Evolutionary conservation across 1,140 invertebrate species (phyloP), one percentile per base, ranked within the genome.

Genomic region (Phocides pigmalion): DNA sequence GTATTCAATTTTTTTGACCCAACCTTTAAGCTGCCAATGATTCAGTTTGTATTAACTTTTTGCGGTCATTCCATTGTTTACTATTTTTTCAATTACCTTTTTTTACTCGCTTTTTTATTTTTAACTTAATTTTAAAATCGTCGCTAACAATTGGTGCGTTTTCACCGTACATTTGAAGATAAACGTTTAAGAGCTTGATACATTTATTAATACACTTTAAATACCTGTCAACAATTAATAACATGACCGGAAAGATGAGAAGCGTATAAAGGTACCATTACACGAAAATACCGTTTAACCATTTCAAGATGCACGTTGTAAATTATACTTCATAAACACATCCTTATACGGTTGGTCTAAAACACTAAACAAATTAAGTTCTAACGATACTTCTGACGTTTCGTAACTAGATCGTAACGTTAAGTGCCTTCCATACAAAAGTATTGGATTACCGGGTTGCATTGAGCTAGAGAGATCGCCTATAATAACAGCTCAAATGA

Each of bases 401-500:
- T 87, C 70, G 73, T 66, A 79, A 69, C 75, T 81, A 67, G 68
- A 69, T 54, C 62, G 51, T 53, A 54, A 61, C 70, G 78, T 87
- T 90, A 91, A 91, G 89, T 91, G 89, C 84, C 85, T 89, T 70
- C 85, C 81, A 89, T 91, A 89, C 85, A 91, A 91, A 89, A 87
- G 89, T 91, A 91, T 91, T 89, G 89, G 89, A 91, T 90, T 90
- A 90, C 88, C 77, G 82, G 81, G 72, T 80, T 86, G 84, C 81
- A 86, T 88, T 78, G 81, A 80, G 78, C 81, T 86, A 87, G 81
- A 85, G 86, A 88, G 84, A 84, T 80, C 76, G 80, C 68, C 81
- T 79, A 89, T 91, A 91, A 91, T 91, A 91, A 91, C 87, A 89
- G 85, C 84, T 91, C 89, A 91, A 91, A 91, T 91, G 89, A 91